Evolutionary conservation across 2,888 invertebrate genomes (phyloP).

Genomic region (Tolmerus cingulatus): DNA sequence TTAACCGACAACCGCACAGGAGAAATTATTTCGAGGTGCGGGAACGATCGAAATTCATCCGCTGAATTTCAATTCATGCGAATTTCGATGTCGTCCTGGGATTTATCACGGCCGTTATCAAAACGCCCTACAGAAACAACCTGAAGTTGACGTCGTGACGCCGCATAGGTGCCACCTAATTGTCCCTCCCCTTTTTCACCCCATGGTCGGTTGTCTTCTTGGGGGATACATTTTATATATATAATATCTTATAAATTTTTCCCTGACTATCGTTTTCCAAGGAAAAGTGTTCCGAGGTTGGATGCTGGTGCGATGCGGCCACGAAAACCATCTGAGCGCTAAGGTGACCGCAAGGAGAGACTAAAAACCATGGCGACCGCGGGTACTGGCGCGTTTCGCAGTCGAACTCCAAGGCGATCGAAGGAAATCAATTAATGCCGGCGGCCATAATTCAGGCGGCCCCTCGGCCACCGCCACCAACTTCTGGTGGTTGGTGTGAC

Average conservation of each 20-base stretch:
- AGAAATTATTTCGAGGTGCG: conserved; percentile 18
- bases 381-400: conserved; percentile 3
- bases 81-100: neutral
- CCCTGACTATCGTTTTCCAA: neutral
- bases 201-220: neutral
- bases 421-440: conserved; percentile 31
- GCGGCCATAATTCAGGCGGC: neutral
- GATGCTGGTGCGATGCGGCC: neutral
- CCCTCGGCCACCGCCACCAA: neutral
- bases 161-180: neutral
- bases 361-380: neutral
- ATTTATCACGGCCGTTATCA: neutral
- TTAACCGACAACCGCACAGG: conserved; percentile 12
- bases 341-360: conserved; percentile 24
- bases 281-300: neutral
- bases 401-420: conserved; percentile 7
- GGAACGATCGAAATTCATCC: neutral
- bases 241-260: neutral
- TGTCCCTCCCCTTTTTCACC: too few species aligned
- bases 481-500: neutral
- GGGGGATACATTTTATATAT: neutral
- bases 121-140: neutral
- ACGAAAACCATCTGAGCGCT: neutral
- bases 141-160: neutral
- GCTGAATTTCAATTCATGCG: conserved; percentile 30